Percentiles rank a stretch among this genome's conserved stretches.
Conservation (phyloP, 2,113 vertebrate species). For the Microcebus tavaratra region DNA sequence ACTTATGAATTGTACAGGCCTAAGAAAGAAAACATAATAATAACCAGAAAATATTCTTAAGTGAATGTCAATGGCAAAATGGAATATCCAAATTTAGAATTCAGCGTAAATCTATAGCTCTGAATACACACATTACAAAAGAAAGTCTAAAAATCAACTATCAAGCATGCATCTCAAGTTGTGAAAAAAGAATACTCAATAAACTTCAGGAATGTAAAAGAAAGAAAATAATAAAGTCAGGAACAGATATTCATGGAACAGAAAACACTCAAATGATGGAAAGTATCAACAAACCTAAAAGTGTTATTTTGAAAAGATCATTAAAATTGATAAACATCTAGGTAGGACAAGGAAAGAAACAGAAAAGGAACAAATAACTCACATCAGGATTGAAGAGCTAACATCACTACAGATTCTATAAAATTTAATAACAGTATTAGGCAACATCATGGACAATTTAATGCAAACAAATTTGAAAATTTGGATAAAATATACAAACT, state of each 20-base stretch:
- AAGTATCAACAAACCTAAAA: not conserved
- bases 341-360: not conserved
- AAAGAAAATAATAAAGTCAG: not conserved
- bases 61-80: not conserved
- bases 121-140: not conserved
- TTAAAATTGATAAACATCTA: not conserved
- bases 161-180: not conserved
- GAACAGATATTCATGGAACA: not conserved
- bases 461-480: not conserved
- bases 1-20: not conserved
- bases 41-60: not conserved
- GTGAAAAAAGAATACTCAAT: not conserved
- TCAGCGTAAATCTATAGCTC: not conserved
- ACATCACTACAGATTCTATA: not conserved
- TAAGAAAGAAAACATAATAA: not conserved
- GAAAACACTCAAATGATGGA: not conserved
- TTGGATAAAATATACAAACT: not conserved
- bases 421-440: not conserved
- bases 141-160: not conserved
- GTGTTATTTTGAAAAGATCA: not conserved
- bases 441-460: not conserved
- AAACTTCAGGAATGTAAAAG: not conserved
- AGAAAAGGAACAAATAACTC: not conserved
- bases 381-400: not conserved
- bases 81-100: not conserved